Evolutionary conservation across 2,113 vertebrate species (phyloP).

Genomic region (Micromys minutus): DNA sequence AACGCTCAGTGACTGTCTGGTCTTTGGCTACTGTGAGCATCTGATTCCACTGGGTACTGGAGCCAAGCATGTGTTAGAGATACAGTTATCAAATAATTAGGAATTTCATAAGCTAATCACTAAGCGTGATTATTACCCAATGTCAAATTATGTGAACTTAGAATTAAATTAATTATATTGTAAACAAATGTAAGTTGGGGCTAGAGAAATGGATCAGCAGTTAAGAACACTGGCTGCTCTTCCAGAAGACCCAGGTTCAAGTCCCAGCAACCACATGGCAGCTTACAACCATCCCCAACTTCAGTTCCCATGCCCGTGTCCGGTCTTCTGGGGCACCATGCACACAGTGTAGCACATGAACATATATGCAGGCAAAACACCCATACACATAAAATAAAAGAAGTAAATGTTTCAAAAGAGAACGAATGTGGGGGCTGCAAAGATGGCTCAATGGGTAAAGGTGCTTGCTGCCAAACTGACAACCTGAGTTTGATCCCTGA

Average conservation of each 20-base stretch:
- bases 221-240: background rate
- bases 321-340: background rate
- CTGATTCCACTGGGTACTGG: background rate
- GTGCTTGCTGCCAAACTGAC: background rate
- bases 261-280: background rate
- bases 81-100: background rate
- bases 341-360: background rate
- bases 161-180: background rate
- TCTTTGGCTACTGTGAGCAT: accelerated
- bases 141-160: background rate
- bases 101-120: background rate
- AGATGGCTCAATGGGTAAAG: background rate
- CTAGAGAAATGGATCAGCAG: background rate
- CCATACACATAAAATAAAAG: background rate
- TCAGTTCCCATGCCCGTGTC: background rate
- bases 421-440: background rate
- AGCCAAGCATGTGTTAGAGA: background rate
- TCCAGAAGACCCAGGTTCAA: background rate
- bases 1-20: background rate
- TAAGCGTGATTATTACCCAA: background rate
- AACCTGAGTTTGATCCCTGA: background rate
- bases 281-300: background rate
- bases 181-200: background rate
- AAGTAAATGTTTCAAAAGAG: background rate
- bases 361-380: background rate